Evolutionary conservation across 2,888 invertebrate genomes (phyloP), one percentile per base, ranked within the genome.

Genomic region (Actias luna): DNA sequence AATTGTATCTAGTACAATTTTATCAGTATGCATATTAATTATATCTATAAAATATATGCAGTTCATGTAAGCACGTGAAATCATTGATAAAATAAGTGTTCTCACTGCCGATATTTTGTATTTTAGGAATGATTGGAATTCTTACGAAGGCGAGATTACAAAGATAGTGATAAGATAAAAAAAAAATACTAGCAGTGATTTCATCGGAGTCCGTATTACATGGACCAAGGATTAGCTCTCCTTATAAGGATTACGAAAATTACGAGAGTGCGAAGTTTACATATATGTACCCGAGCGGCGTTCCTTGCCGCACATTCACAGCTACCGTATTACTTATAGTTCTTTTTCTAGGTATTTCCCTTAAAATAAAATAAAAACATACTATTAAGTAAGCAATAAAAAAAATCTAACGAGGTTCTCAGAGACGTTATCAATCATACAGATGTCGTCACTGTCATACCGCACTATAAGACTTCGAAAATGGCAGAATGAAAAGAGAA

Each of bases 51-150:
- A 50, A 3, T 25, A 50, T 25, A 25, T 50, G 46, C 2, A 50
- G 25, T 22, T 22, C 10, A 50, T 50, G 2, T 50, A 12, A 10
- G 25, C 46, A 50, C 25, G 46, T 50, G 46, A 50, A 25, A 22
- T 22, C 22, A 50, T 50, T 25, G 22, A 50, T 50, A 50, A 50
- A 50, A 50, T 25, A 55, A 29, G 29, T 55, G 29, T 55, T n/a
- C 8, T 29, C 4, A 29, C 2, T 8, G 29, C 16, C 29, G n/a
- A 29, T 55, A 29, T 29, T 16, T n/a, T 55, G 16, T 0, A n/a
- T 29, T 50, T 16, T 29, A 14, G 7, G n/a, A 16, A 29, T 16
- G 5, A 7, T 5, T 18, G 29, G n/a, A 14, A 55, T 29, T 55
- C 16, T 27, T 8, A 55, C 5, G 27, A 29, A 55, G n/a, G 29